A percentile compares a stretch with the other conserved stretches of the same genome.
These are phyloP conservation scores for Mesembrinibis cayennensis DNA, from an alignment of 2,113 vertebrate genomes.

Conservation along the genomic window DNA sequence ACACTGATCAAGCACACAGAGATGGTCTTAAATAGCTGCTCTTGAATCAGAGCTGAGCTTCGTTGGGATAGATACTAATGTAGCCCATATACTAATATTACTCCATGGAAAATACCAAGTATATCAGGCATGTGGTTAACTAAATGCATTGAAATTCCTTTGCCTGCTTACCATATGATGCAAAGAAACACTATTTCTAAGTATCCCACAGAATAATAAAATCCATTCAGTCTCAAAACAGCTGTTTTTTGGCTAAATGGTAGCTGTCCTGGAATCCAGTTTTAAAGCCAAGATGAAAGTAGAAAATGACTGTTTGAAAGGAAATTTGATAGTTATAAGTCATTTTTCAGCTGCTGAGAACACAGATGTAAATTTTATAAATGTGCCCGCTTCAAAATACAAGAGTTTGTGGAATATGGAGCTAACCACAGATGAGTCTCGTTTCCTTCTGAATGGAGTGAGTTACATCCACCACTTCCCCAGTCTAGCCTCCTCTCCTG, in stretches of 20 bases:
- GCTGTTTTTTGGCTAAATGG: background rate
- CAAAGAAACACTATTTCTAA: background rate
- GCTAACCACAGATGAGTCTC: background rate
- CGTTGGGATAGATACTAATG: background rate
- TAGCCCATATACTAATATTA: background rate
- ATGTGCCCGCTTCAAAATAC: background rate
- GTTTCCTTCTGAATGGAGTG: background rate
- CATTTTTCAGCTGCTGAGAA: background rate
- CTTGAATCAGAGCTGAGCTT: background rate
- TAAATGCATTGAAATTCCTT: background rate
- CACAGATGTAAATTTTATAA: background rate
- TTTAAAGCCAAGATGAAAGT: background rate
- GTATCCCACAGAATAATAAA: background rate
- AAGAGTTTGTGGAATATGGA: background rate
- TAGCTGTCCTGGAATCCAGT: background rate
- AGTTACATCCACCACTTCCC: background rate
- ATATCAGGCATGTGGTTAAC: background rate
- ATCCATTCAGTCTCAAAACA: background rate
- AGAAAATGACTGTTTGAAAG: background rate
- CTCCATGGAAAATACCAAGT: background rate
- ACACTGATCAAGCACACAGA: background rate
- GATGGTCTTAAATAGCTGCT: background rate
- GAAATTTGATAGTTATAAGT: background rate
- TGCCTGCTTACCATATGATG: background rate
- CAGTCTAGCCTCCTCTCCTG: background rate